Evolutionary conservation across 2,888 invertebrate species (phyloP), one percentile per base, ranked within the genome.

Genomic region (Tachina grossa): DNA sequence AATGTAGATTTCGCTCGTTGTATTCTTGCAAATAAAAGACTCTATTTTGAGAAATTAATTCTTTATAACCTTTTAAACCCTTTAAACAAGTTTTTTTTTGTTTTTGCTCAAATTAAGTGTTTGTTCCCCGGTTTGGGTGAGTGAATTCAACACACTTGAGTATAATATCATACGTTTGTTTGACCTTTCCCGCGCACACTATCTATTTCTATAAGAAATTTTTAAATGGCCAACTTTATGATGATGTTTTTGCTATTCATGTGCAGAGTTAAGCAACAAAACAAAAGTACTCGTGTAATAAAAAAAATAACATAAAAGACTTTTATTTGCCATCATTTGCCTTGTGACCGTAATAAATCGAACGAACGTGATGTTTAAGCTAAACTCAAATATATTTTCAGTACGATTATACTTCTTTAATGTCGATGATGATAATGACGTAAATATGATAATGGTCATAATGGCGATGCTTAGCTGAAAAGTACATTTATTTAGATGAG

Each of bases 301-400:
- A 57, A 57, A 57, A 57, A 31, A 31, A 6, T 31, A 76, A 78
- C 69, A 85, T 75, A 71, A 85, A 82, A 85, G 78, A 85, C 85
- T 85, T 85, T 83, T 85, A 83, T 85, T 85, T 83, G 83, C 83
- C 75, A 85, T 83, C 83, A 79, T 85, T 85, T 85, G 79, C 83
- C 83, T 83, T 83, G 85, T 79, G 85, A 76, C 83, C 83, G 79
- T 85, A 85, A 85, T 85, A 85, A 85, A 85, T 83, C 79, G 85
- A 83, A 79, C 19, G 76, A 72, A 79, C 83, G 83, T 85, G 85
- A 79, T 79, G 83, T 65, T 51, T 31, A 57, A 71, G 57, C 51
- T 49, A 41, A 81, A 61, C 74, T 31, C 53, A 39, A 45, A 74
- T 39, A 41, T 41, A 9, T 74, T 57, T 49, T 43, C 41, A 22